Base-by-base conservation (phyloP, 2,113 vertebrate genomes). In the Lepus europaeus region DNA sequence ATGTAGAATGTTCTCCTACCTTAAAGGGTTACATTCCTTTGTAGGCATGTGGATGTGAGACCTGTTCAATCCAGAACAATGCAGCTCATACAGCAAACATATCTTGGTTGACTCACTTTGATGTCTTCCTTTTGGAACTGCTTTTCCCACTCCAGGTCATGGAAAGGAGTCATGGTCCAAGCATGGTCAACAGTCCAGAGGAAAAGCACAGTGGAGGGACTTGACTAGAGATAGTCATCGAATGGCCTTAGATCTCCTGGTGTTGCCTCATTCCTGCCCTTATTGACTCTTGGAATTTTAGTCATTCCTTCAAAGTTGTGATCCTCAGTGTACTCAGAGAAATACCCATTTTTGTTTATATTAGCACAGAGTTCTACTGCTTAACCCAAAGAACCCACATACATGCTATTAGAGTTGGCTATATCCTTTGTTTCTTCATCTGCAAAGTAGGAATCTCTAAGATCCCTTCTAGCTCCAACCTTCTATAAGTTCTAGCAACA, bases 261-360 rank as follows among this genome's bases (percentile, higher is more conserved):
- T 66, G 39, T 1, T 51, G 73, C 73, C 45, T 69, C 59, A 51
- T 64, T 61, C 25, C 64, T 59, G 19, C 27, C 49, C 13, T 51
- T 63, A 74, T 6, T 29, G 33, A 85, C 17, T 49, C 31, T 14
- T 56, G 36, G 5, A 16, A 93, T 68, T 76, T 77, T 29, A 84
- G 12, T 29, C 23, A 81, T 74, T 69, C 49, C 66, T 83, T 63
- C 70, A 82, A 74, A 33, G 33, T 82, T 76, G 39, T 82, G 33
- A 64, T 45, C 31, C n/a, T 19, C 51, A 79, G 27, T 22, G 22
- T 13, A 51, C 2, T 79, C 78, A 78, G 45, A 88, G 74, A 90
- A 76, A 93, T n/a, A 51, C 19, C 63, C 59, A 63, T 31, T 81
- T 83, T 85, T 96, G 73, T n/a, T 72, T 66, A 80, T 27, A 10